These are phyloP conservation scores for Hyaena hyaena DNA, from an alignment of 2,113 vertebrate species.

Conservation along the genomic window DNA sequence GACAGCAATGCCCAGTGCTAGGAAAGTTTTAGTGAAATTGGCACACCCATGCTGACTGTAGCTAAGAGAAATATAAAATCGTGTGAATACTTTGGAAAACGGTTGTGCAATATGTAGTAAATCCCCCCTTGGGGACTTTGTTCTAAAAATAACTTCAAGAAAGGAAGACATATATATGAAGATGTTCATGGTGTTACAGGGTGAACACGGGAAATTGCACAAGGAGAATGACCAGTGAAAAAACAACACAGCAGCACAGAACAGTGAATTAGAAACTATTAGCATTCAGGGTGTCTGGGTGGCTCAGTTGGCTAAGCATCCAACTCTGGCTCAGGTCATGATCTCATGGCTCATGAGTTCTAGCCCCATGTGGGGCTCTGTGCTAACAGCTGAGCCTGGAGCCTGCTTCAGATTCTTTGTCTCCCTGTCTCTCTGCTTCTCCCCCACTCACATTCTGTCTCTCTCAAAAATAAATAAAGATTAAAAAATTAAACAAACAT, in stretches of 20 bases:
- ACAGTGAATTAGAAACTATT: neutral
- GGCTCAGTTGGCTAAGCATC: no score
- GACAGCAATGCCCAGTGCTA: neutral
- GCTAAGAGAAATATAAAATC: neutral
- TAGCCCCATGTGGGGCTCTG: no score
- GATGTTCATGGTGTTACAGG: neutral
- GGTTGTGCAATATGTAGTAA: neutral
- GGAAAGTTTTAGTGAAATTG: neutral
- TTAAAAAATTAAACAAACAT: neutral
- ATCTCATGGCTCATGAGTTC: no score
- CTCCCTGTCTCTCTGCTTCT: no score
- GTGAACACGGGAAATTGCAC: neutral
- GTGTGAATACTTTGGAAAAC: neutral
- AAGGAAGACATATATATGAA: neutral
- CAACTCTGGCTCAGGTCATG: no score
- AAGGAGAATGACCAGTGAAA: neutral
- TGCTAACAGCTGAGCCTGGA: no score
- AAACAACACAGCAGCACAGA: neutral
- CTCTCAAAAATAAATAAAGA: no score
- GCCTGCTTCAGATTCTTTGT: no score
- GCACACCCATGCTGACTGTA: neutral
- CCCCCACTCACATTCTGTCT: no score
- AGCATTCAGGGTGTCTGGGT: neutral
- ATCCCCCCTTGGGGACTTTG: neutral
- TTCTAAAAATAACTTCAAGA: slow-evolving; percentile 25